Conservation (phyloP, 2,113 vertebrate genomes). For the Synchiropus splendidus region DNA sequence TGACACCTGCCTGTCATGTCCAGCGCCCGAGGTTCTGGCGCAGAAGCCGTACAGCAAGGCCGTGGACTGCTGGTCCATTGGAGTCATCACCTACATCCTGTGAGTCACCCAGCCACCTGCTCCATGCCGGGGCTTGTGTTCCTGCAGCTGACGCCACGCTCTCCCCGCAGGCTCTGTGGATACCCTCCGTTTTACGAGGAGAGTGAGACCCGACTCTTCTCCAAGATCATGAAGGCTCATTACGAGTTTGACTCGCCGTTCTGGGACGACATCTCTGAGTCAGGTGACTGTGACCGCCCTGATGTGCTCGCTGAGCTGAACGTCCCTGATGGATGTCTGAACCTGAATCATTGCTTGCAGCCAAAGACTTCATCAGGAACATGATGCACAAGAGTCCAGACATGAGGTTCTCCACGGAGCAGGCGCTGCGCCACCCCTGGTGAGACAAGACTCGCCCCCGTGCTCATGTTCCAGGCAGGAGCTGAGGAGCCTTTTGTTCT, state of each 20-base stretch:
- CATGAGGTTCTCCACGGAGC: slow-evolving; percentile 78
- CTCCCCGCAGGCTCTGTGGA: slow-evolving; percentile 77
- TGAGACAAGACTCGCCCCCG: too few relatives aligned
- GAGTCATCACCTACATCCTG: slow-evolving; percentile 96
- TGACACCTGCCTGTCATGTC: background rate
- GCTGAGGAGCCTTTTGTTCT: background rate
- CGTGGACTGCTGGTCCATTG: slow-evolving; percentile 98
- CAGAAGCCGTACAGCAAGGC: slow-evolving; percentile 98
- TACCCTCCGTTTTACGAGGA: slow-evolving; percentile 97
- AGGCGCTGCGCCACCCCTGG: slow-evolving; percentile 88
- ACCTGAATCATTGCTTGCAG: slow-evolving; percentile 61
- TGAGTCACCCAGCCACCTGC: slow-evolving; percentile 67
- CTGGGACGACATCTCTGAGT: slow-evolving; percentile 94
- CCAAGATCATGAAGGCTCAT: slow-evolving; percentile 92
- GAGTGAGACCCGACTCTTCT: slow-evolving; percentile 86
- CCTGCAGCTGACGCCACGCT: background rate
- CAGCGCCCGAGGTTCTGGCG: slow-evolving; percentile 90
- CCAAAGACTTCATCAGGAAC: slow-evolving; percentile 90
- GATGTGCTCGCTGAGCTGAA: too few relatives aligned
- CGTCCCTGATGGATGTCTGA: background rate
- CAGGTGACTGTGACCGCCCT: slow-evolving; percentile 69
- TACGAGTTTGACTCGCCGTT: slow-evolving; percentile 96
- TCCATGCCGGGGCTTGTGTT: background rate
- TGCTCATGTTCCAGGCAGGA: background rate
- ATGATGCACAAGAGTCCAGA: slow-evolving; percentile 87